Base-by-base conservation (phyloP, 2,797 vertebrate species). In the Sorex maritimensis region DNA sequence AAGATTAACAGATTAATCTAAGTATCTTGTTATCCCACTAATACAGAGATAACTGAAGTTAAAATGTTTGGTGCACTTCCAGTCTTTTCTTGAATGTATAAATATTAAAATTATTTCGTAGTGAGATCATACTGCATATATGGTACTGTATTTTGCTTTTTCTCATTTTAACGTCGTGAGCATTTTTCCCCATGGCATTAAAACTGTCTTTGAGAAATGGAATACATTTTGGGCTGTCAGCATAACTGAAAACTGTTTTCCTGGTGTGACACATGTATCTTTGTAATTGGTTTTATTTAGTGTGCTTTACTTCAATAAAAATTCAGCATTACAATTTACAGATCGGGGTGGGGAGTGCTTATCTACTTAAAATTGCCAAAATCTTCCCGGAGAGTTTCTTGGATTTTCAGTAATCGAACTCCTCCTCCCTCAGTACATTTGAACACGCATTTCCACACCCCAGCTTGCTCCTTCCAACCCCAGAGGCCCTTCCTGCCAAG, bases 301-400 rank as follows among this genome's bases (percentile, higher is more conserved):
- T 97, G 83, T 96, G 95, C 93, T 96, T 96, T 92, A 90, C 93
- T 96, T 97, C 92, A 97, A 96, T 96, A 97, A 96, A 97, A 96
- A 93, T 95, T 96, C 94, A 95, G 94, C 94, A 91, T 96, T 93
- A 90, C 26, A 88, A 95, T 95, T 86, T 95, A 94, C 95, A 95
- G 88, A 72, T 95, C 84, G 94, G 94, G 96, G 95, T 96, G 95
- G 96, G 96, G 96, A 97, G 96, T 96, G 96, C 83, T 65, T 95
- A 97, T 97, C 93, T 97, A 96, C 96, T 97, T 97, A 81, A 90
- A 79, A 92, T 89, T 86, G 83, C 69, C 49, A 74, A 55, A 89
- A 55, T 82, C 83, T 96, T 94, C 73, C 86, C 86, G 77, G 69
- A 95, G 72, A 92, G 68, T 28, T 61, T 92, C 68, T 90, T 92